Evolutionary conservation across 2,888 invertebrate species (phyloP).

Genomic region (Matsumyia berberina): DNA sequence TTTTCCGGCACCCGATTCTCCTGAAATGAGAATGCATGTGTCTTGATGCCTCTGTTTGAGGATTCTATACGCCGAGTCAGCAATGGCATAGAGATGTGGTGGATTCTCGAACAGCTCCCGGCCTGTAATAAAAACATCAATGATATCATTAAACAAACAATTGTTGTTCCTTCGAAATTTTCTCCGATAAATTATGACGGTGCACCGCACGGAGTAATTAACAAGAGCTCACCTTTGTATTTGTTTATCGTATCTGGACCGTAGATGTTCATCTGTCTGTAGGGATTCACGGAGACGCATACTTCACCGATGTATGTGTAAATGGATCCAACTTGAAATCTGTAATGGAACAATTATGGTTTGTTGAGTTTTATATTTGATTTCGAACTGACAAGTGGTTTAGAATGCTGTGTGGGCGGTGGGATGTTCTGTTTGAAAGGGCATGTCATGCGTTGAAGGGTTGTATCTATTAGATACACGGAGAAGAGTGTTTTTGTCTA

Average conservation of each 20-base stretch:
- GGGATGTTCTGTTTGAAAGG: constrained; percentile 30
- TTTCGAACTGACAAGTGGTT: constrained; percentile 43
- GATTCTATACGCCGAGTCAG: constrained; percentile 97
- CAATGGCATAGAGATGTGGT: constrained; percentile 99
- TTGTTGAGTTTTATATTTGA: constrained; percentile 54
- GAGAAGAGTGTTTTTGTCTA: constrained; percentile 24
- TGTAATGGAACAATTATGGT: constrained; percentile 81
- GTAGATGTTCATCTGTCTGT: constrained; percentile 96
- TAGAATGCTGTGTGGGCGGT: neutral
- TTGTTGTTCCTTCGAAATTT: neutral
- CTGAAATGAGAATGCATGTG: constrained; percentile 99
- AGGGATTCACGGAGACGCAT: constrained; percentile 98
- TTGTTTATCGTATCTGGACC: constrained; percentile 93
- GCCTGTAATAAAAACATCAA: constrained; percentile 84
- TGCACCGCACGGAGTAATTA: neutral
- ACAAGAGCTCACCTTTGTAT: constrained; percentile 89
- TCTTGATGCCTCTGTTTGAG: constrained; percentile 96
- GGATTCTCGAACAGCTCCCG: constrained; percentile 98
- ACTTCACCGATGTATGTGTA: constrained; percentile 99
- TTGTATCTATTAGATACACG: neutral
- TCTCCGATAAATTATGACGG: constrained; percentile 14
- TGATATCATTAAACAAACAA: constrained; percentile 33
- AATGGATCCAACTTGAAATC: constrained; percentile 95
- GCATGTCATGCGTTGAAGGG: constrained; percentile 59
- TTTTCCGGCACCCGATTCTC: constrained; percentile 99